These are phyloP conservation scores for Euura saliciscinereae DNA, from an alignment of 1,140 invertebrate genomes.

Conservation along the genomic window DNA sequence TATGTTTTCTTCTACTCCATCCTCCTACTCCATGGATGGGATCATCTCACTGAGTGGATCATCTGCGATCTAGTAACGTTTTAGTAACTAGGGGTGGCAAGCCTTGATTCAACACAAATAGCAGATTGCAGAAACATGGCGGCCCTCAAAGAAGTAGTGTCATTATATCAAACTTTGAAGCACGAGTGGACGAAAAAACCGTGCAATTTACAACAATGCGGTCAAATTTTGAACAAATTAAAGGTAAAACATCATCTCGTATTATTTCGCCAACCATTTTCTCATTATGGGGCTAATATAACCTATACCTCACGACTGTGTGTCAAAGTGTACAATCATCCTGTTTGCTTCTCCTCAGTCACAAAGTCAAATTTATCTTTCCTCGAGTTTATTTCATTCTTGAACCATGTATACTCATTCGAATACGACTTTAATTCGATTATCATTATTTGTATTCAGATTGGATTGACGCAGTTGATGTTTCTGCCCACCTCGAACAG, in stretches of 20 bases:
- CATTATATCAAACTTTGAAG: slow-evolving; percentile 75
- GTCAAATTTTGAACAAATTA: slow-evolving; percentile 73
- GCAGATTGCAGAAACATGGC: slow-evolving; percentile 58
- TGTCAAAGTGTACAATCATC: slow-evolving; percentile 53
- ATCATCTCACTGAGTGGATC: slow-evolving; percentile 17
- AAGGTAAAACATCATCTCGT: slow-evolving; percentile 64
- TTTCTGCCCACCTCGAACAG: slow-evolving; percentile 87
- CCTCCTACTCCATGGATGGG: slow-evolving; percentile 23
- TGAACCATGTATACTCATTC: slow-evolving; percentile 8
- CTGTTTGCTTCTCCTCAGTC: slow-evolving; percentile 9
- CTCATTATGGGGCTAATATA: slow-evolving; percentile 18
- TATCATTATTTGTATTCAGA: slow-evolving; percentile 61
- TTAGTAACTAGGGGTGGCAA: slow-evolving; percentile 14
- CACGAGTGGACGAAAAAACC: slow-evolving; percentile 74
- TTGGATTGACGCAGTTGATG: slow-evolving; percentile 82
- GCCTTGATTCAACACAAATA: slow-evolving; percentile 23
- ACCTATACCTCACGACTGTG: slow-evolving; percentile 22
- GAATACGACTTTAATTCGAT: slow-evolving; percentile 14
- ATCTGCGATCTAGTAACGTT: slow-evolving; percentile 10
- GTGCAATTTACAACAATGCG: slow-evolving; percentile 74
- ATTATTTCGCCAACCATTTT: slow-evolving; percentile 41
- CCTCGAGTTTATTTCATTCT: not conserved
- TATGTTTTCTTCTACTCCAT: slow-evolving; percentile 4
- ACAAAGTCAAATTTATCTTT: not conserved
- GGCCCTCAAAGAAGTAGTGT: slow-evolving; percentile 68